A percentile compares a stretch with the other conserved stretches of the same genome.
These are phyloP conservation scores for Campylomormyrus tamandua DNA, from an alignment of 2,113 vertebrate genomes.

Conservation along the genomic window DNA sequence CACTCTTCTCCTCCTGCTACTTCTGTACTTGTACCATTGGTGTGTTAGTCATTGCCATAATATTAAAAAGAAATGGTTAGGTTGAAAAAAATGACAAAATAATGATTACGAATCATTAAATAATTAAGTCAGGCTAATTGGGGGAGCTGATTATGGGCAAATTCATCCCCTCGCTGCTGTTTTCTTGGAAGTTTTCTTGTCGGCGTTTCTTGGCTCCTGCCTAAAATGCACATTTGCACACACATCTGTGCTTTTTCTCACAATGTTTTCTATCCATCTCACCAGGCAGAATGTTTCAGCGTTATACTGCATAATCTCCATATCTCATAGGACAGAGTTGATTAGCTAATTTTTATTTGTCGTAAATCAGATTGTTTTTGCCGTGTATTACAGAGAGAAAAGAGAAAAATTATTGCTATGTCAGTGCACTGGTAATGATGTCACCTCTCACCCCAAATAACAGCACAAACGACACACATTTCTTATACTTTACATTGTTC, in stretches of 20 bases:
- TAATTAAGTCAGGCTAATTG: neutral
- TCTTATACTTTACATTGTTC: neutral
- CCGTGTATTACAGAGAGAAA: neutral
- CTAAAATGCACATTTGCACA: neutral
- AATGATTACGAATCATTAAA: neutral
- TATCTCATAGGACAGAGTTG: neutral
- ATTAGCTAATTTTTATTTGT: neutral
- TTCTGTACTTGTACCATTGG: constrained; percentile 39
- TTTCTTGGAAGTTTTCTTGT: neutral
- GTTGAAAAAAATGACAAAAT: constrained; percentile 1
- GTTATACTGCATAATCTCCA: neutral
- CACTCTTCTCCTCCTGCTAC: constrained; percentile 26
- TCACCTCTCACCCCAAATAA: neutral
- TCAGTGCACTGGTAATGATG: neutral
- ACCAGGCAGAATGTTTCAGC: neutral
- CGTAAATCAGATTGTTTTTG: neutral
- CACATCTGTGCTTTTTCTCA: neutral
- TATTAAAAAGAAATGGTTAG: neutral
- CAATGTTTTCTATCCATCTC: neutral
- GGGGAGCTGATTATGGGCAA: neutral
- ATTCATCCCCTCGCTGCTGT: neutral
- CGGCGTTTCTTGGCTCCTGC: neutral
- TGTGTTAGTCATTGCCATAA: constrained; percentile 40
- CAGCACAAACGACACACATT: neutral
- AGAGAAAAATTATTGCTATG: neutral